These are phyloP conservation scores for Euura lappo DNA, from an alignment of 1,140 invertebrate species.

Conservation along the genomic window DNA sequence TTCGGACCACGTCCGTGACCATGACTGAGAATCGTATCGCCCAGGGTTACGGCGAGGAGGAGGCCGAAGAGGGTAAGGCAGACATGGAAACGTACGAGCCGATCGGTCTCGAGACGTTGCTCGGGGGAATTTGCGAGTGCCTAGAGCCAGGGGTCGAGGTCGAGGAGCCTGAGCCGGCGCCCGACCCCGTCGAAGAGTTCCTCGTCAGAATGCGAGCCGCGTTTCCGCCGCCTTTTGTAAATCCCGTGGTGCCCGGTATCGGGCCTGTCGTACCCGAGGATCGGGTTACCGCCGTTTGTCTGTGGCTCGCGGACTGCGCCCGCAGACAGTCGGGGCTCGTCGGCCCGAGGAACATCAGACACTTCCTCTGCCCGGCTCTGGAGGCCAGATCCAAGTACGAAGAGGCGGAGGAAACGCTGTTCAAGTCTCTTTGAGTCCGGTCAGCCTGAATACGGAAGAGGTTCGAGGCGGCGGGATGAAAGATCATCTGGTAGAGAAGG, in stretches of 20 bases:
- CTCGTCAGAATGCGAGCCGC: conserved; percentile 39
- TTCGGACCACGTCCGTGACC: no score
- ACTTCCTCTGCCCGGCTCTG: conserved; percentile 51
- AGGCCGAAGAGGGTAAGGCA: conserved; percentile 2
- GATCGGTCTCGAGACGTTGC: conserved; percentile 24
- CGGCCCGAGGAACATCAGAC: conserved; percentile 49
- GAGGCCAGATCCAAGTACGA: conserved; percentile 22
- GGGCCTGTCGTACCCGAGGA: conserved; percentile 42
- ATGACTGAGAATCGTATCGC: no score
- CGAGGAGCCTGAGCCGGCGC: conserved; percentile 10
- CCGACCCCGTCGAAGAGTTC: conserved; percentile 39
- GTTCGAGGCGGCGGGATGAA: no score
- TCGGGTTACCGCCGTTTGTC: conserved; percentile 37
- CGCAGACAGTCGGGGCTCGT: conserved; percentile 48
- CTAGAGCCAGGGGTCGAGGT: conserved; percentile 27
- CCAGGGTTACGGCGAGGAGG: conserved; percentile 10
- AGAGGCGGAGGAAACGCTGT: neutral
- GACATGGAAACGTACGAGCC: conserved; percentile 17
- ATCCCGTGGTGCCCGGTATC: conserved; percentile 45
- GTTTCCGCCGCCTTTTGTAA: conserved; percentile 22
- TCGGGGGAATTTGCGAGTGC: conserved; percentile 22
- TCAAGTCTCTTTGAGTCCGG: neutral
- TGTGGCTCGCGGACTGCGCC: conserved; percentile 49
- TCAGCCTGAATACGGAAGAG: no score
- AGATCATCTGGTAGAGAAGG: no score